Conservation (phyloP, 2,888 invertebrate genomes). For the Leptinotarsa juncta region DNA sequence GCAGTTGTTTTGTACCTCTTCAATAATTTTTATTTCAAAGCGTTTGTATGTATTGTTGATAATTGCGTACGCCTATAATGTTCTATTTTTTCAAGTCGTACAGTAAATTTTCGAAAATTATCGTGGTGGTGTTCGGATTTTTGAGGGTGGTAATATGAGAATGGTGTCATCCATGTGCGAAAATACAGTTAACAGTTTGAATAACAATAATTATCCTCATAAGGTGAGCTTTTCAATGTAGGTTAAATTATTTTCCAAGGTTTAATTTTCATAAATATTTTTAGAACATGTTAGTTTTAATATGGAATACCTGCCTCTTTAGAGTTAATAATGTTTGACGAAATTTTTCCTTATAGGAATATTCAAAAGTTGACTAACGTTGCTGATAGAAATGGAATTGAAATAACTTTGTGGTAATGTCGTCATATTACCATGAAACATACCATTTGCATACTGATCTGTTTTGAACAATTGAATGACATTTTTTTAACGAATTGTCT, state of each 20-base stretch:
- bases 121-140: background rate
- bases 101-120: background rate
- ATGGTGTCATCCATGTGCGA: slow-evolving; percentile 41
- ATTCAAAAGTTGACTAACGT: too few relatives aligned
- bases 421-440: background rate
- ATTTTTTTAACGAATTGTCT: too few relatives aligned
- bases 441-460: background rate
- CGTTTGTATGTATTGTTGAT: slow-evolving; percentile 34
- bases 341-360: too few relatives aligned
- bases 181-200: slow-evolving; percentile 34
- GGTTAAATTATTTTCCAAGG: background rate
- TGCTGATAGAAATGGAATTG: too few relatives aligned
- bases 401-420: too few relatives aligned
- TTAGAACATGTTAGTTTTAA: too few relatives aligned
- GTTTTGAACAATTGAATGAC: too few relatives aligned
- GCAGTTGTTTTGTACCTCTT: slow-evolving; percentile 25
- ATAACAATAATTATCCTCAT: slow-evolving; percentile 46
- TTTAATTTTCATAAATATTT: too few relatives aligned
- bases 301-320: too few relatives aligned
- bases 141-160: slow-evolving; percentile 12
- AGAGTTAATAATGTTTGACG: too few relatives aligned
- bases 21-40: slow-evolving; percentile 36
- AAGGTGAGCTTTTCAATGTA: slow-evolving; percentile 41
- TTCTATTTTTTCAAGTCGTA: background rate
- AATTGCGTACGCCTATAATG: slow-evolving; percentile 10